Percentiles rank a stretch among this genome's conserved stretches.
Evolutionary conservation across 2,113 vertebrate genomes (phyloP).

Genomic region (Alethe diademata): DNA sequence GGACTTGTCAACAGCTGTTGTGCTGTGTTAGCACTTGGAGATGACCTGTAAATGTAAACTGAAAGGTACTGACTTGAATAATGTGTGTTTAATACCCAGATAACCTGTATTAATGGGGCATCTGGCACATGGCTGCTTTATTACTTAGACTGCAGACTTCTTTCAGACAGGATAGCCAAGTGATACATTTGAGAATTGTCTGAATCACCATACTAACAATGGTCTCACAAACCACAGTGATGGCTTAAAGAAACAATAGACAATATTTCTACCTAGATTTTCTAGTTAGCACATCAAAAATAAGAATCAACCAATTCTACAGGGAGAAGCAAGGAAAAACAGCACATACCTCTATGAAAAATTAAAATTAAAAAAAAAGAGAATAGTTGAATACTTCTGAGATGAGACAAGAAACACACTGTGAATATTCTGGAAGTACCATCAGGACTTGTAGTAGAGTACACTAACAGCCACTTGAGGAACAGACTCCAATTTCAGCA

Average conservation of each 20-base stretch:
- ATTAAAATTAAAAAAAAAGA: neutral
- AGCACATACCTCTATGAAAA: neutral
- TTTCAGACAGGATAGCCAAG: neutral
- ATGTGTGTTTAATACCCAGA: neutral
- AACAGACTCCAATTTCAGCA: neutral
- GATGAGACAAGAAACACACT: neutral
- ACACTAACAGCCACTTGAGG: neutral
- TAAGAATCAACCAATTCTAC: neutral
- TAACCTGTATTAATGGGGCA: neutral
- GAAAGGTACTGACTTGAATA: constrained; percentile 19
- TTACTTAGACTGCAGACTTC: neutral
- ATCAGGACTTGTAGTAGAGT: neutral
- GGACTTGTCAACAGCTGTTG: constrained; percentile 50
- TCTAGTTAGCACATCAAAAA: neutral
- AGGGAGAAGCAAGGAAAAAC: neutral
- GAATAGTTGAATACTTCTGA: neutral
- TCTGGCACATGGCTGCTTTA: neutral
- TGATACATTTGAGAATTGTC: neutral
- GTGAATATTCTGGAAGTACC: neutral
- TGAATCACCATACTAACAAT: neutral
- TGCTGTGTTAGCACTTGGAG: constrained; percentile 20
- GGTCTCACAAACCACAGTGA: neutral
- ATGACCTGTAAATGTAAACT: neutral
- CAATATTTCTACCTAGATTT: neutral
- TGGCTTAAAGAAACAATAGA: neutral